Evolutionary conservation across 2,888 invertebrate species (phyloP).

Genomic region (Drosophila histrio): DNA sequence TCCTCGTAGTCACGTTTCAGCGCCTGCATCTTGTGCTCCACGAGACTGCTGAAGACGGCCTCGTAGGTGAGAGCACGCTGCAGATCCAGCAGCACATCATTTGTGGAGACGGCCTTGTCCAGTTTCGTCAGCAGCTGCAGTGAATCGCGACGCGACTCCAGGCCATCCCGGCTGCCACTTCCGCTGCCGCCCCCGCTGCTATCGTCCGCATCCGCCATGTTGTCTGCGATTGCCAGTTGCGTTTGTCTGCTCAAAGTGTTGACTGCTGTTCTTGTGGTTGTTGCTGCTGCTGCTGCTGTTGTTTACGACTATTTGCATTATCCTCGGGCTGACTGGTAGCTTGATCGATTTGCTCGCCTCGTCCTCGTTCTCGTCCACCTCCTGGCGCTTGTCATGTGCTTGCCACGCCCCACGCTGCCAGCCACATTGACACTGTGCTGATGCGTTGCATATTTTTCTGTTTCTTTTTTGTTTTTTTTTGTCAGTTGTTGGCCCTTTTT

Average conservation of each 20-base stretch:
- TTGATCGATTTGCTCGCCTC: slow-evolving; percentile 44
- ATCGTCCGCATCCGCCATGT: slow-evolving; percentile 74
- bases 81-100: slow-evolving; percentile 82
- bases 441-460: slow-evolving; percentile 43
- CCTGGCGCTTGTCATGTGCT: slow-evolving; percentile 63
- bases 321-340: slow-evolving; percentile 38
- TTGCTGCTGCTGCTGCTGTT: slow-evolving; percentile 26
- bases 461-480: not conserved
- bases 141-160: slow-evolving; percentile 38
- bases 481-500: not conserved
- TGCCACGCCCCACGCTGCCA: slow-evolving; percentile 45
- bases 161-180: slow-evolving; percentile 25
- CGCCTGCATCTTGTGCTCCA: slow-evolving; percentile 84
- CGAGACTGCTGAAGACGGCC: slow-evolving; percentile 83
- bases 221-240: slow-evolving; percentile 17
- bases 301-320: slow-evolving; percentile 71
- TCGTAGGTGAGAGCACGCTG: slow-evolving; percentile 84
- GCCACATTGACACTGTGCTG: slow-evolving; percentile 32
- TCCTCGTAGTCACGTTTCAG: slow-evolving; percentile 84
- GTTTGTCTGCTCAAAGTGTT: slow-evolving; percentile 30
- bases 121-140: slow-evolving; percentile 69
- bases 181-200: slow-evolving; percentile 47
- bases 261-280: slow-evolving; percentile 37
- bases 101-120: slow-evolving; percentile 84
- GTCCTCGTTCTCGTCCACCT: not conserved